A percentile compares a stretch with the other conserved stretches of the same genome.
Conservation (phyloP, 2,888 invertebrate genomes). For the Eupithecia exiguata region DNA sequence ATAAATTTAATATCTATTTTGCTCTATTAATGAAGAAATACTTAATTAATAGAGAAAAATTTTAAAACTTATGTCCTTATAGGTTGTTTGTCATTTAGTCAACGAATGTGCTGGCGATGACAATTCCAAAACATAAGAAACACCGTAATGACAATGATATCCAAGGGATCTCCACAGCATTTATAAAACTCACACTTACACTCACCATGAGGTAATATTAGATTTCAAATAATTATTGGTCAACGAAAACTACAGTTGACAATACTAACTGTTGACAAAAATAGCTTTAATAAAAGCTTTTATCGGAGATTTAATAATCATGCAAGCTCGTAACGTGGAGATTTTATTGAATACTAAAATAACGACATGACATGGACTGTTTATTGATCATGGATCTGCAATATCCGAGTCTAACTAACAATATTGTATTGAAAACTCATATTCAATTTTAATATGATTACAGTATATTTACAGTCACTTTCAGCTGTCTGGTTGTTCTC, state of each 20-base stretch:
- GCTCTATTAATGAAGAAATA: neutral
- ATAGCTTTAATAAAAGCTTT: constrained; percentile 25
- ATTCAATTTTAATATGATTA: too few species aligned
- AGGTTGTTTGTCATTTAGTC: neutral
- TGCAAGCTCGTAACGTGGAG: constrained; percentile 20
- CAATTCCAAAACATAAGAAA: neutral
- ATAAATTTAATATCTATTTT: neutral
- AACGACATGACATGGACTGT: neutral
- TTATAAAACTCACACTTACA: neutral
- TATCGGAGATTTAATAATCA: constrained; percentile 22
- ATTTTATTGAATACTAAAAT: constrained; percentile 1
- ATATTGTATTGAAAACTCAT: neutral
- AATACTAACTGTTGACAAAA: too few species aligned
- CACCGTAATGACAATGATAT: neutral
- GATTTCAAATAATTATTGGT: neutral
- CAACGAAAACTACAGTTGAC: neutral
- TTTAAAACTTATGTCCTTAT: neutral
- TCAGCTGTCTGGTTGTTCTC: too few species aligned
- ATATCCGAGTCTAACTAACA: neutral
- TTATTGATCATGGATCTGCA: neutral
- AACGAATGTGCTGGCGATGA: too few species aligned
- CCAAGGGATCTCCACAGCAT: neutral
- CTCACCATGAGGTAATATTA: neutral
- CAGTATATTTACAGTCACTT: too few species aligned
- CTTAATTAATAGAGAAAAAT: neutral